A percentile compares a stretch with the other conserved stretches of the same genome.
Conservation (phyloP, 2,113 vertebrate species). For the Suricata suricatta region DNA sequence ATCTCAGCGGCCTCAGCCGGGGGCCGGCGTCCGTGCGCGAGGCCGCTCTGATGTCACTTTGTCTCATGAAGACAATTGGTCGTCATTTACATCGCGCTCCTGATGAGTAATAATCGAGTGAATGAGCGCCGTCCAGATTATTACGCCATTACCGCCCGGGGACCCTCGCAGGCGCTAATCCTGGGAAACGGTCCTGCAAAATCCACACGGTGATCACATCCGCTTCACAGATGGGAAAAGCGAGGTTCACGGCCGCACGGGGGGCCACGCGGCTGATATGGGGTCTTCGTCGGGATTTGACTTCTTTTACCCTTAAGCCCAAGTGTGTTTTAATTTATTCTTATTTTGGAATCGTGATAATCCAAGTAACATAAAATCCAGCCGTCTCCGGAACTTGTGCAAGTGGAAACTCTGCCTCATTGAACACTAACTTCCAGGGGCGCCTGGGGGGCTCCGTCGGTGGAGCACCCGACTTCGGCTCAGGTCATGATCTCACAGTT, state of each 20-base stretch:
- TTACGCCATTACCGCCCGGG: rapidly evolving
- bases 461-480: too few relatives aligned
- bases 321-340: neutral
- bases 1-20: neutral
- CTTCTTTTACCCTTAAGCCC: neutral
- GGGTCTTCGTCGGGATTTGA: rapidly evolving
- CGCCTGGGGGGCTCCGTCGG: too few relatives aligned
- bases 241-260: rapidly evolving
- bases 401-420: neutral
- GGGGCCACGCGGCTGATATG: rapidly evolving
- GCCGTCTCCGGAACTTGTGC: neutral
- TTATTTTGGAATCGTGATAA: neutral
- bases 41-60: neutral
- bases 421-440: too few relatives aligned
- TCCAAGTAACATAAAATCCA: neutral
- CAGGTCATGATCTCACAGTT: too few relatives aligned
- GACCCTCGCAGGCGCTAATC: rapidly evolving
- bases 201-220: rapidly evolving
- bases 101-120: too few relatives aligned
- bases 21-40: rapidly evolving
- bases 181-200: rapidly evolving
- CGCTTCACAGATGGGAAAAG: rapidly evolving
- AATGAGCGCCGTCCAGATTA: rapidly evolving
- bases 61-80: rapidly evolving
- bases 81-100: rapidly evolving